Evolutionary conservation across 2,113 vertebrate species (phyloP).

Genomic region (Abramis brama): DNA sequence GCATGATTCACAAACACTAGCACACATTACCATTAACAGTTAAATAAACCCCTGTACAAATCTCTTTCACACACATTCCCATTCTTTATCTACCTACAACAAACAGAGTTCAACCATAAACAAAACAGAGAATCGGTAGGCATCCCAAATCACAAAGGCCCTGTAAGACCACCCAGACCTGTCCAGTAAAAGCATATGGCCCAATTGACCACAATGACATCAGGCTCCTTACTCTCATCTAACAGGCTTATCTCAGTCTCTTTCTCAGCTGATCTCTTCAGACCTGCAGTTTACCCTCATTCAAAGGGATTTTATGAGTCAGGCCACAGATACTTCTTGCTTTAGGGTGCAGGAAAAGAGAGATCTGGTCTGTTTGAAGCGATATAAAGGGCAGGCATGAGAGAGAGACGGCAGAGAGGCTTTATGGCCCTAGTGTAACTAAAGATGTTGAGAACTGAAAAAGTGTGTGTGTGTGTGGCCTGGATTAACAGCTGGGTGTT

Average conservation of each 20-base stretch:
- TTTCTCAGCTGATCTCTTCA: conserved; percentile 25
- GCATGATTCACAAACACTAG: not conserved
- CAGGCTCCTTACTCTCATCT: conserved; percentile 18
- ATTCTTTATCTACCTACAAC: conserved; percentile 25
- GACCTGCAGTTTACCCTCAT: conserved; percentile 7
- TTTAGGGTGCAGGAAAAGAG: conserved; percentile 15
- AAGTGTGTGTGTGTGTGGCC: conserved; percentile 36
- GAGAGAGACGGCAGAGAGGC: conserved; percentile 33
- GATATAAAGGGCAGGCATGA: conserved; percentile 18
- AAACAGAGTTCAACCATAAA: conserved; percentile 15
- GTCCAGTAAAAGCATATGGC: conserved; percentile 14
- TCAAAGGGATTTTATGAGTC: conserved; percentile 39
- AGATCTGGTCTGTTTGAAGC: conserved; percentile 29
- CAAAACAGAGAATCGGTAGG: conserved; percentile 32
- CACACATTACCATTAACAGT: not conserved
- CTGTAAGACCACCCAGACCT: conserved; percentile 41
- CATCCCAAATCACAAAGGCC: not conserved
- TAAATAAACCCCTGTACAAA: not conserved
- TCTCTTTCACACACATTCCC: not conserved
- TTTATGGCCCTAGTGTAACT: conserved; percentile 51
- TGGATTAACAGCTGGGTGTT: conserved; percentile 48
- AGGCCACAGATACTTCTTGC: conserved; percentile 30
- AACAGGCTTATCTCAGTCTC: conserved; percentile 37
- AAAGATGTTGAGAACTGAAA: conserved; percentile 52
- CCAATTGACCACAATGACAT: conserved; percentile 17